Conservation (phyloP, 2,888 invertebrate species). For the Amphipyra berbera region DNA sequence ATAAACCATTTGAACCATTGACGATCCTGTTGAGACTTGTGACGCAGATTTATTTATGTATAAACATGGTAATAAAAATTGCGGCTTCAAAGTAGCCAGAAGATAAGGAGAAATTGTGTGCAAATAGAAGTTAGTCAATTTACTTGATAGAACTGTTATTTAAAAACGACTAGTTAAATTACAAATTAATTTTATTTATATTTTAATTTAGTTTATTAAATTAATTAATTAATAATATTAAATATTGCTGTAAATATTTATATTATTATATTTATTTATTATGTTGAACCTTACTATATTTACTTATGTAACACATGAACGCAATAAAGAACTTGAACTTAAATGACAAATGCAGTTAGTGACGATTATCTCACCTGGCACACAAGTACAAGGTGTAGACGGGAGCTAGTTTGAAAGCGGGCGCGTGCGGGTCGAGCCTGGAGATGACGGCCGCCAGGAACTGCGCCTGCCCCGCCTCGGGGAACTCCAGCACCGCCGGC, state of each 20-base stretch:
- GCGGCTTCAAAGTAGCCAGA: neutral
- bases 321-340: no score
- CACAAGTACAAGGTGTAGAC: constrained; percentile 99
- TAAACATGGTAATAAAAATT: constrained; percentile 6
- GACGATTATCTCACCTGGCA: constrained; percentile 90
- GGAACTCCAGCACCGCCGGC: constrained; percentile 98
- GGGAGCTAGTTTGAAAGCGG: constrained; percentile 98
- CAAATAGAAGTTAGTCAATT: no score
- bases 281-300: no score
- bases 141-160: neutral
- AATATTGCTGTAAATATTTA: no score
- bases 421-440: constrained; percentile 96
- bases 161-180: no score
- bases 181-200: no score
- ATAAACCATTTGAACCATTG: constrained; percentile 13
- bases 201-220: no score
- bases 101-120: neutral
- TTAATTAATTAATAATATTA: no score
- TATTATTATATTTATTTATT: no score
- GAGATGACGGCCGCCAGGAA: constrained; percentile 97
- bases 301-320: no score
- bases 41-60: neutral
- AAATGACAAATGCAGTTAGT: neutral
- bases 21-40: constrained; percentile 10
- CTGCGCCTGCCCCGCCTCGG: constrained; percentile 98